Evolutionary conservation across 2,888 invertebrate genomes (phyloP), one percentile per base, ranked within the genome.

Genomic region (Sycophila texana): DNA sequence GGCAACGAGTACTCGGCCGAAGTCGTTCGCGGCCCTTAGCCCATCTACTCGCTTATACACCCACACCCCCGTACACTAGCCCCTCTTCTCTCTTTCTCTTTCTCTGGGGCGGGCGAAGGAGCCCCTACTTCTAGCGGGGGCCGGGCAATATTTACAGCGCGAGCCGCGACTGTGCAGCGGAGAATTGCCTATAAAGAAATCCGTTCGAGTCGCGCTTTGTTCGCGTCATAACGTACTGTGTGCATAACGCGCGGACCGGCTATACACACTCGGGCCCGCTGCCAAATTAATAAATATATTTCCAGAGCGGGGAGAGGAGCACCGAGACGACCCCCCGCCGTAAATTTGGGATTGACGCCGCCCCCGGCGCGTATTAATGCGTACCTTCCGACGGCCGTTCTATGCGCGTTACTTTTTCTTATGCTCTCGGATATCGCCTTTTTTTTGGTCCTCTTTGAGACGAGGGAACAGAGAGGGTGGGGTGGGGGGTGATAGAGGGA

Each of bases 141-240:
- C n/a, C 51, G 39, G 47, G 85, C 85, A 85, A 88, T 89, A 89
- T 89, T 89, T 90, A 88, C 88, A 88, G 86, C 86, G 87, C 86
- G 86, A 53, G 53, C 39, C 26, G 87, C 86, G 84, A 86, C 86
- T 86, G 89, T 39, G 39, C 39, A 39, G 39, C 39, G 39, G 39
- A 39, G 88, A 90, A 90, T 90, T 90, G 90, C 89, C 89, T 89
- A 90, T 89, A 90, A 89, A 89, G 89, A 90, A 90, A 89, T 89
- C 87, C 88, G 84, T 84, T 70, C 60, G 85, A 87, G 86, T 88
- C 88, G 88, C 88, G 88, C 88, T 89, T 89, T 89, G 89, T 89
- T 89, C 89, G 88, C 88, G 88, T 89, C 89, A 89, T 89, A 89
- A 89, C 89, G 76, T 49, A 61, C 49, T 70, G 58, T 30, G 39